Percentiles rank a stretch among this genome's conserved stretches.
Conservation (phyloP, 1,140 invertebrate genomes). For the Scaptomyza pallida region DNA sequence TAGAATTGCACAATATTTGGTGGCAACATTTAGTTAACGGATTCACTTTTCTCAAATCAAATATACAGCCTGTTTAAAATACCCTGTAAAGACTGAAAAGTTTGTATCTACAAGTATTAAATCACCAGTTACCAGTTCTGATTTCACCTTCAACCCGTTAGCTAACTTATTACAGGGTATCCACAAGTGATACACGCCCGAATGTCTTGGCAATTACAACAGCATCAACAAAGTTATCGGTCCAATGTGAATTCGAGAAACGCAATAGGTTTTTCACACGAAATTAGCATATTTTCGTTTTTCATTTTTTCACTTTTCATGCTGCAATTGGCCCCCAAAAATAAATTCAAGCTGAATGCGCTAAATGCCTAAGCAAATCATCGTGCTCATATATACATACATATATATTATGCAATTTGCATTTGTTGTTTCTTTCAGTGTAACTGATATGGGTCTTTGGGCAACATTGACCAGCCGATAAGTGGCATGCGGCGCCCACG, state of each 20-base stretch:
- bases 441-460: slow-evolving; percentile 11
- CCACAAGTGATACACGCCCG: too few relatives aligned
- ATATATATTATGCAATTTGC: slow-evolving; percentile 28
- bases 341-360: slow-evolving; percentile 52
- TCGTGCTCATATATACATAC: not conserved
- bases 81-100: slow-evolving; percentile 10
- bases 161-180: slow-evolving; percentile 4
- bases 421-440: not conserved
- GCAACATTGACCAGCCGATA: not conserved
- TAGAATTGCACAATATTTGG: slow-evolving; percentile 36
- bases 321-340: slow-evolving; percentile 32
- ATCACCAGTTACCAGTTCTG: too few relatives aligned
- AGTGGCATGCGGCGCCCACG: slow-evolving; percentile 23
- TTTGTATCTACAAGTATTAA: too few relatives aligned
- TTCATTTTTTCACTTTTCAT: slow-evolving; percentile 17
- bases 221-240: slow-evolving; percentile 25
- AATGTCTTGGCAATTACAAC: slow-evolving; percentile 32
- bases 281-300: slow-evolving; percentile 66
- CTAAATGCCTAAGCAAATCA: slow-evolving; percentile 57
- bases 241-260: slow-evolving; percentile 22
- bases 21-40: slow-evolving; percentile 32
- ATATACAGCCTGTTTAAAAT: not conserved
- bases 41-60: slow-evolving; percentile 4
- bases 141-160: not conserved
- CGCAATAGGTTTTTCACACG: slow-evolving; percentile 30